A percentile compares a stretch with the other conserved stretches of the same genome.
These are phyloP conservation scores for Thalpophila matura DNA, from an alignment of 2,888 invertebrate genomes.

Conservation along the genomic window DNA sequence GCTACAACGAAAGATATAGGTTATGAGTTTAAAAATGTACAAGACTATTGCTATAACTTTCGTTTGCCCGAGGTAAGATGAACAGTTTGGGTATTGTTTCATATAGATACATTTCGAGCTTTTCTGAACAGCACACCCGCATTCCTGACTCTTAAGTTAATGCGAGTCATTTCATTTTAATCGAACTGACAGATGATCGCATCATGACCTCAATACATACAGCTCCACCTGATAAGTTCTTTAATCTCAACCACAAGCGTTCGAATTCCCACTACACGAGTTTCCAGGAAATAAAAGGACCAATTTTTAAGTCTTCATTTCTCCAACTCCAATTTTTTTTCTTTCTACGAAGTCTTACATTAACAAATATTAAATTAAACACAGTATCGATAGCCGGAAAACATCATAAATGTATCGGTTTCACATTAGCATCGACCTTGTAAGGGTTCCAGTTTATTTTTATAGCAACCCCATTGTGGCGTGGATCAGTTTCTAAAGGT, in stretches of 20 bases:
- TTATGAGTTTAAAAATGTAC: too few relatives aligned
- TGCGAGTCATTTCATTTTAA: too few relatives aligned
- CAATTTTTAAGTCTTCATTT: too few relatives aligned
- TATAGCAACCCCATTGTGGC: slow-evolving; percentile 57
- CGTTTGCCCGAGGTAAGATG: too few relatives aligned
- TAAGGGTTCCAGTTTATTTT: slow-evolving; percentile 69
- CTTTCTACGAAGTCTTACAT: slow-evolving; percentile 27
- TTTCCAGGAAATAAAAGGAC: too few relatives aligned
- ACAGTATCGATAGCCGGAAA: slow-evolving; percentile 39
- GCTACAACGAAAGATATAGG: not conserved
- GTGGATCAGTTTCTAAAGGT: slow-evolving; percentile 63
- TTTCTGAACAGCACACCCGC: too few relatives aligned
- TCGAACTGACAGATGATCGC: not conserved
- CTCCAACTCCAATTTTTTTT: slow-evolving; percentile 1
- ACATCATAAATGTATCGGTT: slow-evolving; percentile 63
- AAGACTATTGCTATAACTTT: too few relatives aligned
- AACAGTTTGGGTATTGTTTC: too few relatives aligned
- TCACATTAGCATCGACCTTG: slow-evolving; percentile 68
- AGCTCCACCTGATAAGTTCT: not conserved
- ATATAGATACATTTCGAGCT: too few relatives aligned
- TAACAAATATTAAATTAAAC: slow-evolving; percentile 40
- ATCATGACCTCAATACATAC: not conserved
- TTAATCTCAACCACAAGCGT: too few relatives aligned
- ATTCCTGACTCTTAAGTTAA: too few relatives aligned
- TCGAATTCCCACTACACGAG: too few relatives aligned